phyloP scores from a whole-genome alignment of 2,888 invertebrate species.

The Lamellibrachia satsuma region DNA sequence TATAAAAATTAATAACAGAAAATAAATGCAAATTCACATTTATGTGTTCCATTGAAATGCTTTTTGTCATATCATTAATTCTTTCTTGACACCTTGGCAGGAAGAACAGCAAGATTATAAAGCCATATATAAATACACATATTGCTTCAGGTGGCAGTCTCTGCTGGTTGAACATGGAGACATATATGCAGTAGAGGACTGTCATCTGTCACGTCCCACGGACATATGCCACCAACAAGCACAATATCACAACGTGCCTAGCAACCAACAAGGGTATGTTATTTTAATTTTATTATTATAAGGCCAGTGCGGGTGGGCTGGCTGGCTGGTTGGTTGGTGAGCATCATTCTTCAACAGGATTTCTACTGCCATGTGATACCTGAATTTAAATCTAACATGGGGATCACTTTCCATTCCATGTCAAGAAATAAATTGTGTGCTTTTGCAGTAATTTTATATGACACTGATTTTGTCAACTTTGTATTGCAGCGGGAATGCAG shows the following conservation, averaged over 20 bases:
- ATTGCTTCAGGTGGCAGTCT: background rate
- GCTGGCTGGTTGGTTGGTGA: background rate
- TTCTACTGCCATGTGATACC: background rate
- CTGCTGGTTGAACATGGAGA: background rate
- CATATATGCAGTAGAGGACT: background rate
- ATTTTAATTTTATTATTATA: background rate
- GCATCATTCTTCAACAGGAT: background rate
- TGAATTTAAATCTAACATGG: background rate
- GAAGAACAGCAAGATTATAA: too few species aligned
- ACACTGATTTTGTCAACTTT: background rate
- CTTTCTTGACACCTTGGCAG: too few species aligned
- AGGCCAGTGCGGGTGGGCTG: background rate
- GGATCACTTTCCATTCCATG: too few species aligned
- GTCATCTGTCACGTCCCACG: background rate
- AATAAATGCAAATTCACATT: too few species aligned
- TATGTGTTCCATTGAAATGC: too few species aligned
- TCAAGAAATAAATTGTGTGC: background rate
- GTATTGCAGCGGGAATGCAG: background rate
- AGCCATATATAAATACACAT: background rate
- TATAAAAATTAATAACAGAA: too few species aligned
- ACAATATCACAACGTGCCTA: background rate
- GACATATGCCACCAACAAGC: background rate
- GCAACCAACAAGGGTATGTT: background rate
- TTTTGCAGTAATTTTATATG: background rate
- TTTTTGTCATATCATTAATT: too few species aligned